Evolutionary conservation across 2,797 vertebrate genomes (phyloP).

Genomic region (Chelon labrosus): DNA sequence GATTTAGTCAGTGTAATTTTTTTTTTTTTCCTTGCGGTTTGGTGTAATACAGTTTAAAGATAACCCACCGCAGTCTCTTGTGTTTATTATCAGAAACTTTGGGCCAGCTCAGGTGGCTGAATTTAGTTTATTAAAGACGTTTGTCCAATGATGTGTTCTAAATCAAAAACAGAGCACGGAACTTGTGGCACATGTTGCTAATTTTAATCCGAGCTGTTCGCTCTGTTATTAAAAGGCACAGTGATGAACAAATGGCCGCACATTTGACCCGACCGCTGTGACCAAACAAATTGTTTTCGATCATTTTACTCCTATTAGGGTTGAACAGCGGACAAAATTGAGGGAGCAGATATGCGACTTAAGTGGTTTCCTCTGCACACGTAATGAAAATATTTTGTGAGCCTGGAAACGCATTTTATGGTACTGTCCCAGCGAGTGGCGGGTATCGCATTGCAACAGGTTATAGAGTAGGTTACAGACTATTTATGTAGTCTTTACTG

Average conservation of each 20-base stretch:
- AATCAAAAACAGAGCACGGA: slow-evolving; percentile 43
- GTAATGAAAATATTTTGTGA: slow-evolving; percentile 74
- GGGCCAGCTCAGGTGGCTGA: slow-evolving; percentile 16
- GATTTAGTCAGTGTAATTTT: slow-evolving; percentile 15
- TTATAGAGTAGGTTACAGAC: slow-evolving; percentile 62
- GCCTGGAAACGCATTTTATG: slow-evolving; percentile 69
- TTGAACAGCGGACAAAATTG: slow-evolving; percentile 47
- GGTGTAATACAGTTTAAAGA: slow-evolving; percentile 29
- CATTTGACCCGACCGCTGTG: slow-evolving; percentile 65
- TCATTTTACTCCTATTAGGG: slow-evolving; percentile 65
- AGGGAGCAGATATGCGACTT: slow-evolving; percentile 49
- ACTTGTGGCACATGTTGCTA: slow-evolving; percentile 45
- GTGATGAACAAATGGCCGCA: slow-evolving; percentile 56
- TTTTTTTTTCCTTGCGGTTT: slow-evolving; percentile 3
- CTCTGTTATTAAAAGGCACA: slow-evolving; percentile 41
- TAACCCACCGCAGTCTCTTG: neutral
- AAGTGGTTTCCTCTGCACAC: slow-evolving; percentile 65
- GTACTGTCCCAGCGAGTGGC: slow-evolving; percentile 57
- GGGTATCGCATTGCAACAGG: slow-evolving; percentile 70
- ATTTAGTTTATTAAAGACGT: slow-evolving; percentile 45
- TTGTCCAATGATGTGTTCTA: slow-evolving; percentile 36
- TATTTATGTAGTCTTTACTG: slow-evolving; percentile 68
- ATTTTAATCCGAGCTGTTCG: slow-evolving; percentile 25
- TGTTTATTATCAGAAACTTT: slow-evolving; percentile 40
- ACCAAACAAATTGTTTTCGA: slow-evolving; percentile 77